A percentile compares a stretch with the other conserved stretches of the same genome.
These are phyloP conservation scores for Tetrapedia diversipes DNA, from an alignment of 2,888 invertebrate species.

Conservation along the genomic window DNA sequence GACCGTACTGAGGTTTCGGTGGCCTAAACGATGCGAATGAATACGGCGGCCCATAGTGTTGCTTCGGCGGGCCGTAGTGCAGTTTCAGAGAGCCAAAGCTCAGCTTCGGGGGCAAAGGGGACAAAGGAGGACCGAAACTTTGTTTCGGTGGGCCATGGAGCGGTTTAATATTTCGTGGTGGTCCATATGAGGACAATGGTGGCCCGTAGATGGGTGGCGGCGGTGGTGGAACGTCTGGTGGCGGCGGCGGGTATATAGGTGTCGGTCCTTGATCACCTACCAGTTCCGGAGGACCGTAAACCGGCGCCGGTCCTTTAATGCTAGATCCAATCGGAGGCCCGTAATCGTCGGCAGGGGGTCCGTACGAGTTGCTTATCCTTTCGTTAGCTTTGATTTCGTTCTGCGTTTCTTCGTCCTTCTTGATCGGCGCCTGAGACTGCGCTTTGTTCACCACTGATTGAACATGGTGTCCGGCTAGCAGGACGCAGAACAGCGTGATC, in stretches of 20 bases:
- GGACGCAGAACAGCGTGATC: slow-evolving; percentile 69
- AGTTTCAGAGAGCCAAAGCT: slow-evolving; percentile 81
- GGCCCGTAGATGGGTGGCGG: slow-evolving; percentile 79
- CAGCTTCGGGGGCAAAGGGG: slow-evolving; percentile 61
- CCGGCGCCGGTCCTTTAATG: slow-evolving; percentile 79
- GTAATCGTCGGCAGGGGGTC: slow-evolving; percentile 69
- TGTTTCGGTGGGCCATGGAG: slow-evolving; percentile 83
- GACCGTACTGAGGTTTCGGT: slow-evolving; percentile 81
- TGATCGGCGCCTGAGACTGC: slow-evolving; percentile 41
- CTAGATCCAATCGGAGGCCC: slow-evolving; percentile 68
- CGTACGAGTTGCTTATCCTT: slow-evolving; percentile 76
- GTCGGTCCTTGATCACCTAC: slow-evolving; percentile 80
- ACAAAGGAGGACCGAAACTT: slow-evolving; percentile 73
- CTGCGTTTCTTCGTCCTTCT: slow-evolving; percentile 66
- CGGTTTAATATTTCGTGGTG: slow-evolving; percentile 78
- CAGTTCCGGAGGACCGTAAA: slow-evolving; percentile 82
- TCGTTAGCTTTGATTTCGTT: slow-evolving; percentile 74
- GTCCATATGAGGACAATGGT: slow-evolving; percentile 74
- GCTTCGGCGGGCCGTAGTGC: slow-evolving; percentile 80
- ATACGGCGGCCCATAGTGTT: slow-evolving; percentile 68
- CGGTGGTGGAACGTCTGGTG: slow-evolving; percentile 82
- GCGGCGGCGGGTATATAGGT: slow-evolving; percentile 84
- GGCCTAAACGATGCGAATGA: slow-evolving; percentile 73
- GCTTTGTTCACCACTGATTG: slow-evolving; percentile 78
- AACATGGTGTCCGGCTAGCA: slow-evolving; percentile 71